phyloP scores from a whole-genome alignment of 2,888 invertebrate genomes.

The Hipparchia semele region DNA sequence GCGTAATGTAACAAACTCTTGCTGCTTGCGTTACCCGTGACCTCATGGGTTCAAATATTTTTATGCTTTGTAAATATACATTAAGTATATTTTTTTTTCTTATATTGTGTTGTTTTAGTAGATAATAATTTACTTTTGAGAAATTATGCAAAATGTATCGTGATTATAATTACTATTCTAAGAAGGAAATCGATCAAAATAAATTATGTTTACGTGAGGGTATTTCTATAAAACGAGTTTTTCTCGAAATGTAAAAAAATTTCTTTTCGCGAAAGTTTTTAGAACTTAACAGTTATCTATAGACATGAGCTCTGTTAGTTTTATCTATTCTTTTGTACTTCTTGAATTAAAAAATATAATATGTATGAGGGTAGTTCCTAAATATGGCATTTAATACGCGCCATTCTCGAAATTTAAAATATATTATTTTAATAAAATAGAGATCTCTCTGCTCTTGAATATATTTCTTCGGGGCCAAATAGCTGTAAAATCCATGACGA shows the following conservation, averaged over 20 bases:
- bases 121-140: not conserved
- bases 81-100: not conserved
- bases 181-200: slow-evolving; percentile 9
- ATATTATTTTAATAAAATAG: slow-evolving; percentile 42
- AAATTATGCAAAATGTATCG: not conserved
- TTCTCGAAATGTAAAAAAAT: not conserved
- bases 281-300: not conserved
- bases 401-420: slow-evolving; percentile 32
- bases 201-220: not conserved
- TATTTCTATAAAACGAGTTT: not conserved
- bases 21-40: not conserved
- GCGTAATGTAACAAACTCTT: not conserved
- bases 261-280: not conserved
- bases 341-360: not conserved
- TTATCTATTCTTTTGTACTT: not conserved
- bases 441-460: slow-evolving; percentile 68
- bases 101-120: not conserved
- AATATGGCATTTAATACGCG: slow-evolving; percentile 21
- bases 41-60: slow-evolving; percentile 3
- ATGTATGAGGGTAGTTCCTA: slow-evolving; percentile 32
- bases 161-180: slow-evolving; percentile 1
- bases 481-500: slow-evolving; percentile 78
- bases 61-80: slow-evolving; percentile 13
- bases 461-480: slow-evolving; percentile 80
- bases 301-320: not conserved